Percentiles rank a stretch among this genome's conserved stretches.
Conservation (phyloP, 2,113 vertebrate species). For the Mormyrus iriodes region DNA sequence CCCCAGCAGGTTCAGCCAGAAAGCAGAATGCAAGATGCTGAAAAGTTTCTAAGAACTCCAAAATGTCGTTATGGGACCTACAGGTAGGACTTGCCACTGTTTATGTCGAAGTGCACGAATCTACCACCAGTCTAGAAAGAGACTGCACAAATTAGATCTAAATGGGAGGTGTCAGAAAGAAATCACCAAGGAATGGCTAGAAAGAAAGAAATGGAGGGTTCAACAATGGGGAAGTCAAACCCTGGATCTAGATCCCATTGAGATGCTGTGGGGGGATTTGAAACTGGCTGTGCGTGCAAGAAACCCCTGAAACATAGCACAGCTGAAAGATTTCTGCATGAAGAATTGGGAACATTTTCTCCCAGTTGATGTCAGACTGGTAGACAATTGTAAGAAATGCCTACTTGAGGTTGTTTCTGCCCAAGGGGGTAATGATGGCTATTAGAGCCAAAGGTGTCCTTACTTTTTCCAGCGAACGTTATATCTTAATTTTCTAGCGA, state of each 20-base stretch:
- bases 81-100: not conserved
- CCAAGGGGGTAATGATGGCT: not conserved
- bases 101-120: not conserved
- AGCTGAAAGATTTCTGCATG: too few relatives aligned
- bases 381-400: not conserved
- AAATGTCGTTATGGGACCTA: not conserved
- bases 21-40: not conserved
- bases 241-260: too few relatives aligned
- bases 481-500: not conserved
- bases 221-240: not conserved
- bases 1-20: not conserved
- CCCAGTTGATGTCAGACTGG: not conserved
- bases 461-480: not conserved
- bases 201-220: not conserved
- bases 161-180: not conserved
- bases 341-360: too few relatives aligned
- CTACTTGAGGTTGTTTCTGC: not conserved
- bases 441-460: not conserved
- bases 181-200: not conserved
- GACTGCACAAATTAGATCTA: not conserved
- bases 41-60: not conserved
- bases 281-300: too few relatives aligned
- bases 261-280: too few relatives aligned
- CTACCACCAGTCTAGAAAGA: not conserved
- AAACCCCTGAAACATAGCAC: too few relatives aligned